A percentile compares a stretch with the other conserved stretches of the same genome.
phyloP scores from a whole-genome alignment of 2,113 vertebrate genomes.

The Colossoma macropomum region DNA sequence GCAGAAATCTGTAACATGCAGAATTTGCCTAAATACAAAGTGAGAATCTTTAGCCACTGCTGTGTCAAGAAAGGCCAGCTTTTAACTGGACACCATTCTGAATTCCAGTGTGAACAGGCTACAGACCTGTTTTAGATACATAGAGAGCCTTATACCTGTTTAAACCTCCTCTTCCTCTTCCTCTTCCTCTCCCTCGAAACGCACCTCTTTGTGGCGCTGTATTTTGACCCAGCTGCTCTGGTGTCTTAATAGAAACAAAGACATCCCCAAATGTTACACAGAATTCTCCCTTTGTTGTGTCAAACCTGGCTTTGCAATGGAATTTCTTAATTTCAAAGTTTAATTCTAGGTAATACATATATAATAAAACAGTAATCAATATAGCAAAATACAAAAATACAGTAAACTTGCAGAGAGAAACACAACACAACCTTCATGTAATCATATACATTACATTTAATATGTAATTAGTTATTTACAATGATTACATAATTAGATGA shows the following conservation, averaged over 20 bases:
- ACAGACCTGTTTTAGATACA: neutral
- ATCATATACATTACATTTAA: too few species aligned
- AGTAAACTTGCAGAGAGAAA: too few species aligned
- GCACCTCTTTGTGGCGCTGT: conserved; percentile 28
- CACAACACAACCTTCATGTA: too few species aligned
- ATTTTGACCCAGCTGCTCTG: conserved; percentile 37
- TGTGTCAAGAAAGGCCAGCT: neutral
- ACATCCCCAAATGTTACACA: neutral
- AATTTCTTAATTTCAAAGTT: neutral
- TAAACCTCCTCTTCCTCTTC: conserved; percentile 41
- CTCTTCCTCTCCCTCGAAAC: conserved; percentile 53
- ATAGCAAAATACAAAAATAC: neutral
- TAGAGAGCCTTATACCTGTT: conserved; percentile 50
- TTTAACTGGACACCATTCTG: neutral
- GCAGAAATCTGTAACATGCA: neutral
- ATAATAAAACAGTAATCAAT: neutral
- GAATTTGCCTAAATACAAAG: too few species aligned
- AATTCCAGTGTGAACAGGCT: too few species aligned
- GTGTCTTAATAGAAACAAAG: conserved; percentile 25
- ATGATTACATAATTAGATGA: too few species aligned
- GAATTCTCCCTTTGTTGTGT: neutral
- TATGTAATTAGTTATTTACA: too few species aligned
- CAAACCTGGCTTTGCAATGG: neutral
- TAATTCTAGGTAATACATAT: neutral
- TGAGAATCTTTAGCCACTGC: neutral